Conservation (phyloP, 1,140 invertebrate species). For the Hyles vespertilio region DNA sequence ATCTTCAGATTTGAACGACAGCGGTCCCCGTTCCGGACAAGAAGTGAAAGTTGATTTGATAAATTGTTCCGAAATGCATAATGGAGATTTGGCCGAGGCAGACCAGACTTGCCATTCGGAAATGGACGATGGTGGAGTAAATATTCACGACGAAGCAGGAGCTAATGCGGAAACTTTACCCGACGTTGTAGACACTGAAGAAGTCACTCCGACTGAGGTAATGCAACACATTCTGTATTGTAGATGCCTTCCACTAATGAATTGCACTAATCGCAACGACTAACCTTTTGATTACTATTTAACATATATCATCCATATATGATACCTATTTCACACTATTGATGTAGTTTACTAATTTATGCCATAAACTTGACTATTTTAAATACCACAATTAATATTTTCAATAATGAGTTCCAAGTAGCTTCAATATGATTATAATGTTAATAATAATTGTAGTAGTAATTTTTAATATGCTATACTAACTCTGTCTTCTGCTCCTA, state of each 20-base stretch:
- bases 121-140: slow-evolving; percentile 30
- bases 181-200: slow-evolving; percentile 72
- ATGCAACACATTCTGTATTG: slow-evolving; percentile 66
- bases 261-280: slow-evolving; percentile 51
- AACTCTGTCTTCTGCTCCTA: neutral
- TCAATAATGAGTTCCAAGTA: too few species aligned
- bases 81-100: slow-evolving; percentile 71
- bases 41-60: slow-evolving; percentile 70
- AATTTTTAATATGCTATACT: too few species aligned
- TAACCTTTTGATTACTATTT: slow-evolving; percentile 20
- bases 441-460: too few species aligned
- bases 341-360: too few species aligned
- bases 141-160: slow-evolving; percentile 30
- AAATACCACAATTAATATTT: too few species aligned
- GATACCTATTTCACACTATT: too few species aligned
- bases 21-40: slow-evolving; percentile 49
- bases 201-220: slow-evolving; percentile 74
- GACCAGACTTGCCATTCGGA: slow-evolving; percentile 66
- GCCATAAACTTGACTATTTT: too few species aligned
- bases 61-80: slow-evolving; percentile 69
- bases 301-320: too few species aligned
- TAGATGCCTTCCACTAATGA: slow-evolving; percentile 65
- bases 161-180: slow-evolving; percentile 52
- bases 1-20: slow-evolving; percentile 42
- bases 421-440: too few species aligned